phyloP scores from a whole-genome alignment of 2,797 vertebrate species.

The Odontamblyopus lacepedii region DNA sequence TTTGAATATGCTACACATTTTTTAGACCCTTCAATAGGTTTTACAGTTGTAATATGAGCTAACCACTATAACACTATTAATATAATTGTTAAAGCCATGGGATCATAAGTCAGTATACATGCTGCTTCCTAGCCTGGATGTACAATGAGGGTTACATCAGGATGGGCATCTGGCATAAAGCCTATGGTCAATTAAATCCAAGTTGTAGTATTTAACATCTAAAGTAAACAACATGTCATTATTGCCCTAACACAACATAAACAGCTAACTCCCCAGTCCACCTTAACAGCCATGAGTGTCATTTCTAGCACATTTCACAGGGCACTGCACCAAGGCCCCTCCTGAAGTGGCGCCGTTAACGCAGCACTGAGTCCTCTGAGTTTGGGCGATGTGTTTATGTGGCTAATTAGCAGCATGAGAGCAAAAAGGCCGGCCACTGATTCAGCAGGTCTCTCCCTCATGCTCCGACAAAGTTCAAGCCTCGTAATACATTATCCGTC shows the following conservation, averaged over 20 bases:
- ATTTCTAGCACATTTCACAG: constrained; percentile 14
- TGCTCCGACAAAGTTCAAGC: constrained; percentile 73
- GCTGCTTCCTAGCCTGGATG: too few relatives aligned
- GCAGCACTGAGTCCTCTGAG: constrained; percentile 16
- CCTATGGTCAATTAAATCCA: too few relatives aligned
- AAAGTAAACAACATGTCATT: too few relatives aligned
- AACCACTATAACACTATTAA: background rate
- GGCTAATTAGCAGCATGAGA: constrained; percentile 46
- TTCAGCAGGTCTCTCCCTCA: constrained; percentile 68
- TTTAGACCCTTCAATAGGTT: background rate
- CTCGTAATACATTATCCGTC: constrained; percentile 71
- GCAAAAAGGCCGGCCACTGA: constrained; percentile 43
- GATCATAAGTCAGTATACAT: too few relatives aligned
- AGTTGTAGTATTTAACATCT: too few relatives aligned
- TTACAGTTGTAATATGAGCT: background rate
- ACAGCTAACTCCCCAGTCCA: background rate
- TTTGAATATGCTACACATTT: background rate
- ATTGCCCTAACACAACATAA: background rate
- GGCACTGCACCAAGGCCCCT: constrained; percentile 2
- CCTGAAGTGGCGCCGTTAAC: constrained; percentile 26
- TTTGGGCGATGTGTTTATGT: constrained; percentile 37
- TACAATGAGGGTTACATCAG: too few relatives aligned
- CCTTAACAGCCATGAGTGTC: constrained; percentile 1
- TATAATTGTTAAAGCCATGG: too few relatives aligned
- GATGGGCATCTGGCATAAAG: too few relatives aligned